Evolutionary conservation across 2,113 vertebrate genomes (phyloP).

Genomic region (Gymnarchus niloticus): DNA sequence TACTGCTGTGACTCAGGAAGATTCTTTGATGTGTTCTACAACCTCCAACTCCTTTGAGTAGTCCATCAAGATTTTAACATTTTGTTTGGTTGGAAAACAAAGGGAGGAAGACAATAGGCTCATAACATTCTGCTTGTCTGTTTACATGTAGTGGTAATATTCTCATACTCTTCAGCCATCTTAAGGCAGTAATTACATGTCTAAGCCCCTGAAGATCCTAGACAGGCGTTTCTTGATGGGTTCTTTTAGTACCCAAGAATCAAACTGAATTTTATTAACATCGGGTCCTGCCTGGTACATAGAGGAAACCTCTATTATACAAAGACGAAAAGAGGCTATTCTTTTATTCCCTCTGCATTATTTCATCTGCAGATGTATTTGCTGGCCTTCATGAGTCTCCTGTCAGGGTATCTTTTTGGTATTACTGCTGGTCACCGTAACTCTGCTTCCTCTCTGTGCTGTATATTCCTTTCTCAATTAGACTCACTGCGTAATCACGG

Average conservation of each 20-base stretch:
- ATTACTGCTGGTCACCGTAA: not conserved
- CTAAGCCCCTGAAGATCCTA: not conserved
- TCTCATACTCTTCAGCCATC: not conserved
- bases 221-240: not conserved
- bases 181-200: constrained; percentile 9
- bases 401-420: not conserved
- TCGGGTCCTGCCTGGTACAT: too few relatives aligned
- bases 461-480: not conserved
- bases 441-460: not conserved
- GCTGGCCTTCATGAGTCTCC: not conserved
- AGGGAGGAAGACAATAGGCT: not conserved
- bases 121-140: not conserved
- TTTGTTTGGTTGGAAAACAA: not conserved
- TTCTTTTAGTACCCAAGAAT: not conserved
- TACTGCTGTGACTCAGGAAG: not conserved
- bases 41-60: not conserved
- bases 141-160: not conserved
- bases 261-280: not conserved
- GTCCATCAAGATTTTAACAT: not conserved
- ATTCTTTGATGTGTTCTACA: not conserved
- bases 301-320: not conserved
- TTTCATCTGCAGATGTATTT: not conserved
- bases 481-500: too few relatives aligned
- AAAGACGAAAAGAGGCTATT: not conserved
- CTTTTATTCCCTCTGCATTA: not conserved